These are phyloP conservation scores for Koerneria pararmatus DNA, from an alignment of 2,888 invertebrate genomes.

Conservation along the genomic window DNA sequence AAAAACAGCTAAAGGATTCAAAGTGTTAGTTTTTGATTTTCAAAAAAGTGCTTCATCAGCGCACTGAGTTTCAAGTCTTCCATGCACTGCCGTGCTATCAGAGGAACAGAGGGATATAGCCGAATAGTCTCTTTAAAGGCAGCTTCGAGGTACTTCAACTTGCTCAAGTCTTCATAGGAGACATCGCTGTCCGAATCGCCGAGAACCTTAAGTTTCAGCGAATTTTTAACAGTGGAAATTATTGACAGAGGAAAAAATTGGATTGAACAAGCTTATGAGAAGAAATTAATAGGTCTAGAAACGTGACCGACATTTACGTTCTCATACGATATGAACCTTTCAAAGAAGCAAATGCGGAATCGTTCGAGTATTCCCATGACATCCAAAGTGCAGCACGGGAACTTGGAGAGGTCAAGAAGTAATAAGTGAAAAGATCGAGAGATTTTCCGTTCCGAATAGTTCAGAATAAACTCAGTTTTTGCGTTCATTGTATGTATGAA, in stretches of 20 bases:
- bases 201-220: slow-evolving; percentile 32
- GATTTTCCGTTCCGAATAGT: too few relatives aligned
- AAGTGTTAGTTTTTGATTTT: too few relatives aligned
- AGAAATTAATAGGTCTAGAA: too few relatives aligned
- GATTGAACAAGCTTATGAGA: too few relatives aligned
- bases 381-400: background rate
- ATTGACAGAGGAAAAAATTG: too few relatives aligned
- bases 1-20: too few relatives aligned
- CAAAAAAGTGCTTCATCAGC: too few relatives aligned
- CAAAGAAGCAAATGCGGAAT: background rate
- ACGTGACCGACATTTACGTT: too few relatives aligned
- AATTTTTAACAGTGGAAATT: too few relatives aligned
- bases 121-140: slow-evolving; percentile 60
- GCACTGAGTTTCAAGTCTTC: slow-evolving; percentile 59
- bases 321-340: too few relatives aligned
- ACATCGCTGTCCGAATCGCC: slow-evolving; percentile 57
- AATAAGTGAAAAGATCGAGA: background rate
- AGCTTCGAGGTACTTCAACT: slow-evolving; percentile 63
- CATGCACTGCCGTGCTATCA: slow-evolving; percentile 52
- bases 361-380: background rate
- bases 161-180: slow-evolving; percentile 62
- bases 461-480: too few relatives aligned
- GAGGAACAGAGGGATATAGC: slow-evolving; percentile 57
- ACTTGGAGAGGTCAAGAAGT: background rate
- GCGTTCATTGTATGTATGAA: too few relatives aligned